phyloP scores from a whole-genome alignment of 2,888 invertebrate species.

The Girardia tigrina region DNA sequence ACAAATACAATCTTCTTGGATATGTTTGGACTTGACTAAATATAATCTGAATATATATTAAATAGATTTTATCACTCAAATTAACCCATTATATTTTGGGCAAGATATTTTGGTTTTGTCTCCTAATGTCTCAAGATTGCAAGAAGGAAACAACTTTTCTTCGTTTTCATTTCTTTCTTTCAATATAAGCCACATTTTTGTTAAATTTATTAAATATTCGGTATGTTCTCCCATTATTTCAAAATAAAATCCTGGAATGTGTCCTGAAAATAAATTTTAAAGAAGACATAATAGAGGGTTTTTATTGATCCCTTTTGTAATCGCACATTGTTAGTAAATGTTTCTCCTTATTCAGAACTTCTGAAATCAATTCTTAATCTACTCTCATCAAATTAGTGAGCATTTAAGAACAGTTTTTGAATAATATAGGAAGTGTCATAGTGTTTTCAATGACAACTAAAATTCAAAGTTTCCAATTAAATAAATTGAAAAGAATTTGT shows the following conservation, averaged over 20 bases:
- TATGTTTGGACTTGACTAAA: neutral
- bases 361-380: too few relatives aligned
- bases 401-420: too few relatives aligned
- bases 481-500: too few relatives aligned
- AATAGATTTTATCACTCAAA: neutral
- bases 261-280: neutral
- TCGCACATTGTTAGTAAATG: too few relatives aligned
- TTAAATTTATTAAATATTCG: neutral
- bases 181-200: neutral
- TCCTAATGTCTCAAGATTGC: neutral
- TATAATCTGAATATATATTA: too few relatives aligned
- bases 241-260: neutral
- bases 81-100: neutral
- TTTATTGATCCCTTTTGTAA: too few relatives aligned
- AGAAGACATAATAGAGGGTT: too few relatives aligned
- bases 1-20: neutral
- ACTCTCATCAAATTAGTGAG: too few relatives aligned
- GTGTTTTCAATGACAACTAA: too few relatives aligned
- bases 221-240: neutral
- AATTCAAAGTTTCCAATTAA: too few relatives aligned
- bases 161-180: slow-evolving; percentile 13
- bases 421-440: too few relatives aligned
- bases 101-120: neutral
- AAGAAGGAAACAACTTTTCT: neutral
- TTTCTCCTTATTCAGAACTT: too few relatives aligned